Percentiles rank a stretch among this genome's conserved stretches.
These are phyloP conservation scores for Centropus bengalensis DNA, from an alignment of 2,113 vertebrate genomes.

Conservation along the genomic window DNA sequence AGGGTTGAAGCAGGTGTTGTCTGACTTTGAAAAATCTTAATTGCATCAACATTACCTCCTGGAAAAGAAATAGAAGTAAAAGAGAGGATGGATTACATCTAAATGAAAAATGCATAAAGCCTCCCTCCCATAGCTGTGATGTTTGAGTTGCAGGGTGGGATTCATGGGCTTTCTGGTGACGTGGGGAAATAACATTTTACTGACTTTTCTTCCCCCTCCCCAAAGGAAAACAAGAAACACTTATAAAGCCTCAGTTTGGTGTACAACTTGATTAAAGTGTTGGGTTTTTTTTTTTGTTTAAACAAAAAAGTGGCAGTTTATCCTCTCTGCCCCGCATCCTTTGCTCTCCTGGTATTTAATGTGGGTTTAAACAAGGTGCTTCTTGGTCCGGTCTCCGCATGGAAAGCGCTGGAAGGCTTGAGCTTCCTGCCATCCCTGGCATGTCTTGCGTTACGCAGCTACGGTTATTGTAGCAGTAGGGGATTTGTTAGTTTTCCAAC, in stretches of 20 bases:
- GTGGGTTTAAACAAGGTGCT: constrained; percentile 21
- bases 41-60: neutral
- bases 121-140: neutral
- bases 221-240: neutral
- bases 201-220: neutral
- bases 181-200: neutral
- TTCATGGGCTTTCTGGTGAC: neutral
- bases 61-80: neutral
- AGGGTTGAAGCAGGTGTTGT: neutral
- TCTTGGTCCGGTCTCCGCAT: neutral
- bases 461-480: constrained; percentile 66
- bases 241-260: neutral
- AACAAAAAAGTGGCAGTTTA: neutral
- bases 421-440: constrained; percentile 66
- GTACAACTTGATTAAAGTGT: neutral
- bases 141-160: neutral
- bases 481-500: constrained; percentile 68
- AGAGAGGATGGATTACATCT: neutral
- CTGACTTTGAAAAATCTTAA: neutral
- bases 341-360: neutral
- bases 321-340: neutral
- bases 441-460: constrained; percentile 56
- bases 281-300: neutral
- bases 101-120: neutral
- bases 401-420: constrained; percentile 62